These are phyloP conservation scores for Chauna torquata DNA, from an alignment of 2,113 vertebrate species.

Conservation along the genomic window DNA sequence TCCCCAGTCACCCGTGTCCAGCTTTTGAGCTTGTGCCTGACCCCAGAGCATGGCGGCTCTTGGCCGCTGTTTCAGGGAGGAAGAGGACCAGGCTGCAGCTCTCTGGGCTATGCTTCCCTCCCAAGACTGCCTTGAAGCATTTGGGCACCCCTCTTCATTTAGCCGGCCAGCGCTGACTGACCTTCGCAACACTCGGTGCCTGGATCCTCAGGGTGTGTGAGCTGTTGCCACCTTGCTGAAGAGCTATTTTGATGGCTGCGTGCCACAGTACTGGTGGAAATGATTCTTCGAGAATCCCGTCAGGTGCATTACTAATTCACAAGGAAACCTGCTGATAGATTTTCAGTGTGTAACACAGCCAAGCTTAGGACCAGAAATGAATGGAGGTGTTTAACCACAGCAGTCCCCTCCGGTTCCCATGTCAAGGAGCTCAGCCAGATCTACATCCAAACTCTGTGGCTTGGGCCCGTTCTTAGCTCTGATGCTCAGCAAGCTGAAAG, in stretches of 20 bases:
- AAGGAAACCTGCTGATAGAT: background rate
- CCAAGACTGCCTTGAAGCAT: background rate
- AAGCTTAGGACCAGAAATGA: background rate
- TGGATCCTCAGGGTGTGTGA: background rate
- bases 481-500: background rate
- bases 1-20: fast-evolving
- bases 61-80: background rate
- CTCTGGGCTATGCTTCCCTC: background rate
- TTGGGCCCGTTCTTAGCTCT: background rate
- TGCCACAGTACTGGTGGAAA: background rate
- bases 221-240: background rate
- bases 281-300: background rate
- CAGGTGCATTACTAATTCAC: background rate
- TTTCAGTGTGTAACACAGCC: background rate
- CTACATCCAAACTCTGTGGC: background rate
- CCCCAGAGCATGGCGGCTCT: background rate
- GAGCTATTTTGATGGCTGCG: background rate
- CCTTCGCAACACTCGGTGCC: fast-evolving
- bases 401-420: background rate
- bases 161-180: background rate
- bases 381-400: background rate
- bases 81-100: background rate
- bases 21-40: background rate
- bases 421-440: background rate
- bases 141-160: background rate